A percentile compares a stretch with the other conserved stretches of the same genome.
phyloP scores from a whole-genome alignment of 2,113 vertebrate species.

The Petroica traversi region DNA sequence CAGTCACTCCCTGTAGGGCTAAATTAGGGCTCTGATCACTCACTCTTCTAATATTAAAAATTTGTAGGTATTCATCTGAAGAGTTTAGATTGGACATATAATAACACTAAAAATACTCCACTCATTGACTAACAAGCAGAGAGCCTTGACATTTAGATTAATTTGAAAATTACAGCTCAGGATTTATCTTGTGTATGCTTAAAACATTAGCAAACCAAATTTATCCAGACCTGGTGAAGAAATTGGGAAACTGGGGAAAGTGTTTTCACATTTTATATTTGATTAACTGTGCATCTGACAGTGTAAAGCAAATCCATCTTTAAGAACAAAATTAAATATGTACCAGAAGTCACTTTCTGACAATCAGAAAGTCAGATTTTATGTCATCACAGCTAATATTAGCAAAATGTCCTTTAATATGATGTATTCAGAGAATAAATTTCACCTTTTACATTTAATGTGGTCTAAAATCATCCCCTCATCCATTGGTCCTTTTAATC shows the following conservation, averaged over 20 bases:
- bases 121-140: conserved; percentile 1
- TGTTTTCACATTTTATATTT: neutral
- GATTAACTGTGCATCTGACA: neutral
- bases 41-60: neutral
- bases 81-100: neutral
- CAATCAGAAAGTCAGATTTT: conserved; percentile 5
- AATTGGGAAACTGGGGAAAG: neutral
- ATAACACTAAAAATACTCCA: neutral
- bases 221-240: neutral
- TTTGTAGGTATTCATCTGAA: neutral
- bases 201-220: conserved; percentile 34
- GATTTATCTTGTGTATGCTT: conserved; percentile 19
- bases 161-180: conserved; percentile 27
- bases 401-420: conserved; percentile 18
- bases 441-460: conserved; percentile 26
- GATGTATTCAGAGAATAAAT: neutral
- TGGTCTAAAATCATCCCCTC: conserved; percentile 7
- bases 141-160: conserved; percentile 46
- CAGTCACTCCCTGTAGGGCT: neutral
- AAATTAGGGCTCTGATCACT: neutral
- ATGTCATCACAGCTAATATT: conserved; percentile 26
- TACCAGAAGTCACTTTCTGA: neutral
- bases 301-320: neutral
- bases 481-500: conserved; percentile 30
- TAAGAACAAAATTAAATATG: conserved; percentile 25